phyloP scores from a whole-genome alignment of 2,113 vertebrate genomes.

The Notothenia coriiceps region DNA sequence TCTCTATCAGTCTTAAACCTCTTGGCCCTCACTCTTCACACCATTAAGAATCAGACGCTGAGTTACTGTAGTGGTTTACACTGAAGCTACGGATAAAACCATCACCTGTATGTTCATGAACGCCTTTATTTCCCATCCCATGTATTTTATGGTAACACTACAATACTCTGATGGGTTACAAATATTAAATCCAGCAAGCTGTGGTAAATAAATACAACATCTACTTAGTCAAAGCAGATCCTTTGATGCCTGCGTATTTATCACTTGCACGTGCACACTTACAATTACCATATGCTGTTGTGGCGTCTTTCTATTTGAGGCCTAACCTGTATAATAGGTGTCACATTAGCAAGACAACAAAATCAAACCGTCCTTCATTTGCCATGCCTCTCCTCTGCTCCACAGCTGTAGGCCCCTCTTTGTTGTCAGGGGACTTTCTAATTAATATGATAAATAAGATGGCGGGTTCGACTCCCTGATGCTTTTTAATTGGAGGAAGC shows the following conservation, averaged over 20 bases:
- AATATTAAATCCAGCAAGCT: slow-evolving; percentile 16
- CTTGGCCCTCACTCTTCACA: neutral
- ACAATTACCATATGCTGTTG: slow-evolving; percentile 91
- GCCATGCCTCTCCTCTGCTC: slow-evolving; percentile 89
- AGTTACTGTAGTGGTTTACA: neutral
- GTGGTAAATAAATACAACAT: slow-evolving; percentile 16
- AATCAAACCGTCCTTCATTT: slow-evolving; percentile 97
- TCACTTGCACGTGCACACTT: slow-evolving; percentile 25
- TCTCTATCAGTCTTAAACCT: slow-evolving; percentile 27
- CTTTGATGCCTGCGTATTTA: slow-evolving; percentile 14
- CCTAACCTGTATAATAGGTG: slow-evolving; percentile 99
- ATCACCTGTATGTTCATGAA: no score
- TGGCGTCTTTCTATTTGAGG: slow-evolving; percentile 90
- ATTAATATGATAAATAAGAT: slow-evolving; percentile 99
- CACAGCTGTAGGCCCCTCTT: slow-evolving; percentile 94
- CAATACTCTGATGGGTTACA: slow-evolving; percentile 4
- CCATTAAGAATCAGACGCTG: slow-evolving; percentile 2
- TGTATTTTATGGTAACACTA: neutral
- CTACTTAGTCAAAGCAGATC: slow-evolving; percentile 19
- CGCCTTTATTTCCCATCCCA: no score
- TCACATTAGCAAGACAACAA: slow-evolving; percentile 99
- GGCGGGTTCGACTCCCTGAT: slow-evolving; percentile 80
- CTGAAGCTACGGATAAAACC: neutral
- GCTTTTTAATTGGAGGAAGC: slow-evolving; percentile 82
- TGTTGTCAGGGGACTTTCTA: slow-evolving; percentile 97